These are phyloP conservation scores for Dasysyrphus albostriatus DNA, from an alignment of 2,888 invertebrate species.

Conservation along the genomic window DNA sequence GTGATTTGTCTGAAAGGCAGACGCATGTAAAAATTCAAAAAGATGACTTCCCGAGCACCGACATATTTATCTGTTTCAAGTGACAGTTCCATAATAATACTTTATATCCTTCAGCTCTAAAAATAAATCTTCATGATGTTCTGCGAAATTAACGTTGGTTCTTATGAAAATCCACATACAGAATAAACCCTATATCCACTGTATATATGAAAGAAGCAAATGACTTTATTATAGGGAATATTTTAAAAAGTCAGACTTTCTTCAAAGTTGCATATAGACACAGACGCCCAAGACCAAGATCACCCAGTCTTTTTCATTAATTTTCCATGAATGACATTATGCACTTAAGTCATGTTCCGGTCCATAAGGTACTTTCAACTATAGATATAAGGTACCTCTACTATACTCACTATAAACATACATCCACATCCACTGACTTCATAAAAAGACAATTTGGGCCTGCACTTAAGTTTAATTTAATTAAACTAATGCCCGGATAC, in stretches of 20 bases:
- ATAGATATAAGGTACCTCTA: neutral
- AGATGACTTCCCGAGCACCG: constrained; percentile 15
- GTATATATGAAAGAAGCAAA: neutral
- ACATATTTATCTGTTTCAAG: constrained; percentile 70
- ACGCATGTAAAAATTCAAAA: neutral
- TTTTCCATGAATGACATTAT: constrained; percentile 70
- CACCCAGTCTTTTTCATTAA: constrained; percentile 65
- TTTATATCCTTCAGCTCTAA: constrained; percentile 60
- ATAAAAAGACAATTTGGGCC: constrained; percentile 14
- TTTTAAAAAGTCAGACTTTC: constrained; percentile 3
- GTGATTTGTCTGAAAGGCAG: constrained; percentile 18
- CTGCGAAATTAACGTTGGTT: constrained; percentile 42
- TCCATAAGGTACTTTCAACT: constrained; percentile 45
- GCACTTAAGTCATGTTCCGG: constrained; percentile 70
- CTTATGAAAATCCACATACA: constrained; percentile 27
- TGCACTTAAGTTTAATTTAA: constrained; percentile 49
- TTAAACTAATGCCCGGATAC: neutral
- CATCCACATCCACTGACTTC: constrained; percentile 15
- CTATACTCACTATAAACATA: neutral
- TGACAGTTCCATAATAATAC: constrained; percentile 66
- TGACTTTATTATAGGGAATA: neutral
- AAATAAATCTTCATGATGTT: constrained; percentile 54
- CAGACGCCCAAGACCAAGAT: constrained; percentile 37
- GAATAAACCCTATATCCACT: constrained; percentile 17
- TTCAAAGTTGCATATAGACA: constrained; percentile 39